Evolutionary conservation across 2,113 vertebrate species (phyloP), one percentile per base, ranked within the genome.

Genomic region (Coracopsis vasa): DNA sequence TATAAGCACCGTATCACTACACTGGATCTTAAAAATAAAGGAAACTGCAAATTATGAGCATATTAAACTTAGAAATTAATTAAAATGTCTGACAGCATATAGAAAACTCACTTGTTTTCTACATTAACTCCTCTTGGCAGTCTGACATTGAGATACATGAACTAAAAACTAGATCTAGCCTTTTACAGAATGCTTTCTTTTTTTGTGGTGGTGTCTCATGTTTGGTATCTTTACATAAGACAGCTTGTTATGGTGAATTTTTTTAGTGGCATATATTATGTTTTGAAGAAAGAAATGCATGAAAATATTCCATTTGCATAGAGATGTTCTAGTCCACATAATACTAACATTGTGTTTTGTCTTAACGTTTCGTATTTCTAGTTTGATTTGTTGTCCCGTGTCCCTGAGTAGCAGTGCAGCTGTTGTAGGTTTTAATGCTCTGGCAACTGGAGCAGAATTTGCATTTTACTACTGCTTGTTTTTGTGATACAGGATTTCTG

Each of bases 351-450:
- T 79, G 50, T 95, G 27, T 78, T 95, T 65, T 86, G 48, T 64
- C 75, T 62, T 74, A 77, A 71, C 0, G 1, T 61, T 82, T 94
- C 17, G 6, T 56, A 39, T 93, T 94, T 92, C 69, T 96, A 37
- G 33, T 83, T 86, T 92, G 88, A 88, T 93, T 91, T 93, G 89
- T 88, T 91, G 47, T 89, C 64, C 37, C 61, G 18, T 72, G 91
- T 80, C 74, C 79, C 85, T 77, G 81, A 66, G 74, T 80, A 91
- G 66, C 94, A 92, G 70, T 85, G 66, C 93, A 92, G 92, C 90
- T 86, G 85, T 94, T 95, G 82, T 88, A 94, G 88, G 64, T 93
- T 77, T 81, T 95, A 96, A 66, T 93, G 51, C 54, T 94, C n/a
- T 95, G 77, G 93, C 90, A 95, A 71, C 61, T 88, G 44, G 72